Percentiles rank a stretch among this genome's conserved stretches.
These are phyloP conservation scores for Anarrhichthys ocellatus DNA, from an alignment of 2,113 vertebrate genomes.

Conservation along the genomic window DNA sequence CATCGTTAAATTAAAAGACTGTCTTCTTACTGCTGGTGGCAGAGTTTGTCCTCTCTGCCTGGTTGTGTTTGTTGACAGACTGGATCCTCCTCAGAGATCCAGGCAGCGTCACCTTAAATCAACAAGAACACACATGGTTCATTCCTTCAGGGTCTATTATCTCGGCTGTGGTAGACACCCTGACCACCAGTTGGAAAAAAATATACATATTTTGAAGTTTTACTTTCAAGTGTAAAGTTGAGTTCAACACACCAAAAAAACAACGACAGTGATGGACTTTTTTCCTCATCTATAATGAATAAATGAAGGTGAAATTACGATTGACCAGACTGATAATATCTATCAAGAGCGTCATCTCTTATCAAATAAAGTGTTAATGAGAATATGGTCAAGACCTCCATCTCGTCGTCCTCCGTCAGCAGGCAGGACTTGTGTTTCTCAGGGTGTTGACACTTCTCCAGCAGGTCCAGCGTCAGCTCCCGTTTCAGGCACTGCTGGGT, in stretches of 20 bases:
- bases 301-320: not conserved
- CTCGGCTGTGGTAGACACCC: no score
- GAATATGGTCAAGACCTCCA: slow-evolving; percentile 80
- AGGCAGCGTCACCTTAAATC: slow-evolving; percentile 71
- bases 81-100: slow-evolving; percentile 86
- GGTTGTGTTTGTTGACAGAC: slow-evolving; percentile 88
- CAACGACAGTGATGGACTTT: not conserved
- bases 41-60: slow-evolving; percentile 83
- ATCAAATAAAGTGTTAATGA: not conserved
- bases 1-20: not conserved
- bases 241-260: not conserved
- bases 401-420: slow-evolving; percentile 86
- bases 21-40: slow-evolving; percentile 84
- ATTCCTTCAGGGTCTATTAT: not conserved
- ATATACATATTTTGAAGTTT: not conserved
- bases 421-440: slow-evolving; percentile 81
- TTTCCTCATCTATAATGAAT: not conserved
- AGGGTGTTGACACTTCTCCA: slow-evolving; percentile 88
- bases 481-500: slow-evolving; percentile 82
- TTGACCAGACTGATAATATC: not conserved
- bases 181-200: not conserved
- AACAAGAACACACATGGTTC: not conserved
- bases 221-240: not conserved
- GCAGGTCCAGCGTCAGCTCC: slow-evolving; percentile 87
- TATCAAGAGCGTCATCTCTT: not conserved